Base-by-base conservation (phyloP, 2,113 vertebrate species). In the Acanthisitta chloris region DNA sequence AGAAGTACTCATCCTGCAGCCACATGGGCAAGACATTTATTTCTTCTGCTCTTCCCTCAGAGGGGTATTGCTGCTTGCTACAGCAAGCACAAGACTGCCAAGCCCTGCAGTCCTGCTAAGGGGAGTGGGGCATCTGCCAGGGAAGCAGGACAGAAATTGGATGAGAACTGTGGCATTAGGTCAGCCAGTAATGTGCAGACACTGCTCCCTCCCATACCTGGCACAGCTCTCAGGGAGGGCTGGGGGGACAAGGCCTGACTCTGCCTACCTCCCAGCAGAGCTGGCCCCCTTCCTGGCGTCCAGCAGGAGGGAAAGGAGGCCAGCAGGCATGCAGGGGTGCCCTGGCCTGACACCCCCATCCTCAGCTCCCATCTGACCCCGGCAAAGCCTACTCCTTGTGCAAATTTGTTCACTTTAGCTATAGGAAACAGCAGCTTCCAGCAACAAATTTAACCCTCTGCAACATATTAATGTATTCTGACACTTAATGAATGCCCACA, bases 121-220 rank as follows among this genome's bases (percentile, higher is more conserved):
- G 14, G 51, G 34, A 26, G 45, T 2, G 2, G 28, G 10, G 33
- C 38, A 5, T 7, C 62, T 66, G 52, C 23, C 36, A 1, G 2
- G 12, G 24, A 46, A 58, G 29, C 0, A 1, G 33, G 10, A 18
- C 3, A 34, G 62, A 36, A 20, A 45, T 12, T 1, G 19, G 40
- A 34, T 29, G 21, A 14, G 20, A 45, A 52, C 26, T 1, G 51
- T 19, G n/a, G 49, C 58, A 9, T 51, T 40, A 14, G 43, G 24
- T 40, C 17, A 12, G 38, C 11, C 1, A 0, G 45, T 14, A 24
- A n/a, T 25, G 33, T 6, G 67, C 45, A 29, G n/a, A 2, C 19
- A 2, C 2, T 0, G 11, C 33, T 57, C 33, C 17, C 40, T 15
- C 14, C 36, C 0, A 1, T 0, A 0, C n/a, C 45, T 2, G 0